These are phyloP conservation scores for Falco berigora DNA, from an alignment of 2,797 vertebrate species.

Conservation along the genomic window DNA sequence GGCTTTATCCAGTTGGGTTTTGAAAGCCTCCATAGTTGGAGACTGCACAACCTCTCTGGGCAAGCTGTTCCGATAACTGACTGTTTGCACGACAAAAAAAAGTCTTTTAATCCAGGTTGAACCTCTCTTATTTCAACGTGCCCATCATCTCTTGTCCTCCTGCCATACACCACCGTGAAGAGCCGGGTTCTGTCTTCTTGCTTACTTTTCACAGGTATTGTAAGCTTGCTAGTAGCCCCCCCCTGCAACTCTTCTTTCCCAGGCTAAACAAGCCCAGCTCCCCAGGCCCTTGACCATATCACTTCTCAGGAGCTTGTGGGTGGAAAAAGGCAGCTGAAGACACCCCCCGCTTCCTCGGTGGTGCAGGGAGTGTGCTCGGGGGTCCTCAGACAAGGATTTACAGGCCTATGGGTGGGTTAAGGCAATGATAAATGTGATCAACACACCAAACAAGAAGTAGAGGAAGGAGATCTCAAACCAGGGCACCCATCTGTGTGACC, in stretches of 20 bases:
- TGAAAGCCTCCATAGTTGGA: background rate
- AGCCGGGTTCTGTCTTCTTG: background rate
- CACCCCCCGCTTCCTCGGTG: no score
- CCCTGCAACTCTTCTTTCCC: background rate
- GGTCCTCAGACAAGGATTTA: no score
- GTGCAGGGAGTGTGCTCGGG: background rate
- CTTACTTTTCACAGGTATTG: background rate
- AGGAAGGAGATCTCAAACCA: background rate
- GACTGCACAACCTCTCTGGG: background rate
- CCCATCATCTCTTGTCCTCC: background rate
- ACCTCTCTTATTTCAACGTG: background rate
- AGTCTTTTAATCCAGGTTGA: background rate
- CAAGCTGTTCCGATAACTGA: background rate
- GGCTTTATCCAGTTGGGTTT: background rate
- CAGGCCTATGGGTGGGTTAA: background rate
- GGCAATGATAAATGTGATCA: background rate
- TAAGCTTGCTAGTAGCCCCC: background rate
- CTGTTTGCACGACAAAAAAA: background rate
- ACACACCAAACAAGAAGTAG: background rate
- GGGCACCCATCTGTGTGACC: background rate
- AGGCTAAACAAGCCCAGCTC: background rate
- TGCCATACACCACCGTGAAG: background rate
- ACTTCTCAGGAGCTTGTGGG: background rate
- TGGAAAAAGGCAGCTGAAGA: background rate
- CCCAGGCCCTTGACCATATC: no score